These are phyloP conservation scores for Phylloscopus whistleri DNA, from an alignment of 2,113 vertebrate genomes.

Conservation along the genomic window DNA sequence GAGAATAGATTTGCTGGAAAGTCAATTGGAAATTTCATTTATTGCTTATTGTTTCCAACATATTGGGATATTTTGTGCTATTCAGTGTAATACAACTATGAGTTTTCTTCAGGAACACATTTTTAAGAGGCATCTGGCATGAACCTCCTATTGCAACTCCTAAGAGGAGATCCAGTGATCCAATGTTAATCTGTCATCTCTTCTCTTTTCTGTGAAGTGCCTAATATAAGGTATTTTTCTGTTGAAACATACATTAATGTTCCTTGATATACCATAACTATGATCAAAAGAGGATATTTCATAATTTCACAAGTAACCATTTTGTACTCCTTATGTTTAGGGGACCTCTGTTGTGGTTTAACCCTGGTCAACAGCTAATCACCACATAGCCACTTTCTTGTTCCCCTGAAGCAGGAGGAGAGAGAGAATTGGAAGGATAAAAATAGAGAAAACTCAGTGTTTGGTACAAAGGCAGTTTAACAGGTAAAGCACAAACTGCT, in stretches of 20 bases:
- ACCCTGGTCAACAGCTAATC: rapidly evolving
- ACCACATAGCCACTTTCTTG: rapidly evolving
- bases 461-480: not conserved
- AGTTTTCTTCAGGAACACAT: not conserved
- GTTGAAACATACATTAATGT: not conserved
- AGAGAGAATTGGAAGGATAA: not conserved
- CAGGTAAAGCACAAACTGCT: not conserved
- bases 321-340: not conserved
- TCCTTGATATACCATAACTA: not conserved
- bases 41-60: conserved; percentile 67
- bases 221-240: not conserved
- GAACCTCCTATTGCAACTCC: not conserved
- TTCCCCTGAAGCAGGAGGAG: not conserved
- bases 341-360: rapidly evolving
- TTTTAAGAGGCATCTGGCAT: conserved; percentile 15
- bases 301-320: not conserved
- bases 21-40: conserved; percentile 71
- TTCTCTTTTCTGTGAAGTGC: not conserved
- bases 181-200: not conserved
- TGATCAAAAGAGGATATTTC: not conserved
- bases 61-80: conserved; percentile 61
- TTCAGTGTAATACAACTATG: not conserved
- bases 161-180: not conserved
- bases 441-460: not conserved
- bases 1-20: conserved; percentile 74